Evolutionary conservation across 2,797 vertebrate species (phyloP).

Genomic region (Atherinosoma microstoma): DNA sequence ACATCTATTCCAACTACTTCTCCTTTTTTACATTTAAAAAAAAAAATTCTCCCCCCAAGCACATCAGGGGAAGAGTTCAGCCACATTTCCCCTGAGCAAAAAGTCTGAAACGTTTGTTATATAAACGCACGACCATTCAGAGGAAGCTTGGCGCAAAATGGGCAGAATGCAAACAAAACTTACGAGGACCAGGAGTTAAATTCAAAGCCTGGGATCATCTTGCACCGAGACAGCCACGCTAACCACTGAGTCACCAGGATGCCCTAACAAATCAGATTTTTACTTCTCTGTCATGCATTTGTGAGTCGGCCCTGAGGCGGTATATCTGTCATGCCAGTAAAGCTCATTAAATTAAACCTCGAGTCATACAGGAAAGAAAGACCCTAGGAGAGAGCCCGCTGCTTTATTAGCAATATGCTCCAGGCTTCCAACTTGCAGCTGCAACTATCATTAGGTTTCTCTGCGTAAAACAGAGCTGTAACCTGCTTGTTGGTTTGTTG

Average conservation of each 20-base stretch:
- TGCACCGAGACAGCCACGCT: constrained; percentile 3
- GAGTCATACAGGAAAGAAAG: constrained; percentile 21
- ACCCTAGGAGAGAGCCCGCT: constrained; percentile 28
- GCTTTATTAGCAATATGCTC: constrained; percentile 51
- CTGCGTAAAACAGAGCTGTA: constrained; percentile 34
- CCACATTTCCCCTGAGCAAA: background rate
- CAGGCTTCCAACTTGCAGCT: constrained; percentile 32
- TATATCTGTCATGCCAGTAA: constrained; percentile 32
- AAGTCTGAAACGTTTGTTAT: constrained; percentile 6
- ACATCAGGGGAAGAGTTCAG: background rate
- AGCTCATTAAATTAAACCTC: constrained; percentile 49
- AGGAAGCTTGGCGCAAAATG: constrained; percentile 7
- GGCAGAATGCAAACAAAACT: constrained; percentile 15
- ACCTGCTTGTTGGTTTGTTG: constrained; percentile 25
- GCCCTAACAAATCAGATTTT: constrained; percentile 21
- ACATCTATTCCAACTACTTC: background rate
- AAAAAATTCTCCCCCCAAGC: background rate
- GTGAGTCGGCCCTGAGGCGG: constrained; percentile 20
- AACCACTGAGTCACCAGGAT: constrained; percentile 29
- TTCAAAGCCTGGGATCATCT: constrained; percentile 19
- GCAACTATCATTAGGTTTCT: constrained; percentile 28
- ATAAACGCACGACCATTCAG: constrained; percentile 6
- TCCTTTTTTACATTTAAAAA: no score
- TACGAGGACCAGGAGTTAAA: background rate
- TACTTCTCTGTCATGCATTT: constrained; percentile 31